phyloP scores from a whole-genome alignment of 1,140 invertebrate genomes.

The Eriocheir sinensis region DNA sequence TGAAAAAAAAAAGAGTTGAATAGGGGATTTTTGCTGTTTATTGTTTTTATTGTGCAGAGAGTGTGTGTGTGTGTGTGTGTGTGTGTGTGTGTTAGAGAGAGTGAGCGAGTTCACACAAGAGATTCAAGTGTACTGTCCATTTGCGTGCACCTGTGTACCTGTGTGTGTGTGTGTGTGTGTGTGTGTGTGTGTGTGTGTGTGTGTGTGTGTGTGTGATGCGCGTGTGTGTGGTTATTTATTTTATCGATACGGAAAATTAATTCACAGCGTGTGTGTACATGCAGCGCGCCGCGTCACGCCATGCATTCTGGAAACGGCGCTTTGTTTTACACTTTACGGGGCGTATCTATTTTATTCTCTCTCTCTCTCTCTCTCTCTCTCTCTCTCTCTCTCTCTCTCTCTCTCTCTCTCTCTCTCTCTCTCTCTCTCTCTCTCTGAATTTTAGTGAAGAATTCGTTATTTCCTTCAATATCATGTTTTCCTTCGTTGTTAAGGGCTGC shows the following conservation, averaged over 20 bases:
- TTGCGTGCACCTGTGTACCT: not conserved
- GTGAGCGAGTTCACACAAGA: not conserved
- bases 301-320: not conserved
- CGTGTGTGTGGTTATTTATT: not conserved
- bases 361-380: no score
- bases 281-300: not conserved
- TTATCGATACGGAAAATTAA: not conserved
- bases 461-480: no score
- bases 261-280: no score
- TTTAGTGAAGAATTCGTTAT: no score
- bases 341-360: not conserved
- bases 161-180: constrained; percentile 22
- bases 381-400: no score
- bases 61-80: no score
- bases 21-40: no score
- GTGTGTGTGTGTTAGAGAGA: not conserved
- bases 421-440: no score
- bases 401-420: no score
- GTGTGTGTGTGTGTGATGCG: not conserved
- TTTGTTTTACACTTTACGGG: not conserved
- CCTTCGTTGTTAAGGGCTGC: no score
- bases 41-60: not conserved
- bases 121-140: no score
- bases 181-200: constrained; percentile 21
- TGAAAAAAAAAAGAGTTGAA: no score